A percentile compares a stretch with the other conserved stretches of the same genome.
phyloP scores from a whole-genome alignment of 2,888 invertebrate species.

The Nesidiocoris tenuis region DNA sequence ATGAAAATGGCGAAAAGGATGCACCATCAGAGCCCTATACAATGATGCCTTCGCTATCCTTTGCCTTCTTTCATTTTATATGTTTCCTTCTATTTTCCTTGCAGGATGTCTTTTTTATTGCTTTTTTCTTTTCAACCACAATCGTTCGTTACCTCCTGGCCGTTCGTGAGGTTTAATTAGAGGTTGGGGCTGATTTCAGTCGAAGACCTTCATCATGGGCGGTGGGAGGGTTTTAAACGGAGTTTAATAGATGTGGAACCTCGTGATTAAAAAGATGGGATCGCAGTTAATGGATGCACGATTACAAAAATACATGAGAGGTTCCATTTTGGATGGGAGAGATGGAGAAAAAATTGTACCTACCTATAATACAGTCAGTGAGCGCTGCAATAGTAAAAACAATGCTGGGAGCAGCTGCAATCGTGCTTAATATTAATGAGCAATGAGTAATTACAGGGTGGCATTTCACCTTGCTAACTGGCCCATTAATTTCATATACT shows the following conservation, averaged over 20 bases:
- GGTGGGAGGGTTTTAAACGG: neutral
- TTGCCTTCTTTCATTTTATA: neutral
- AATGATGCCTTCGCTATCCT: neutral
- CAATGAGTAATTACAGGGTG: too few species aligned
- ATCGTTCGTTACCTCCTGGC: too few species aligned
- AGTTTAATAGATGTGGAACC: neutral
- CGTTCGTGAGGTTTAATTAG: neutral
- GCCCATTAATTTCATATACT: too few species aligned
- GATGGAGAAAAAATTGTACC: neutral
- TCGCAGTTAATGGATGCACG: neutral
- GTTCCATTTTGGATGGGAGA: too few species aligned
- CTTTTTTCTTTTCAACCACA: too few species aligned
- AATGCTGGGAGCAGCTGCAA: neutral
- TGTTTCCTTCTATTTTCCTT: neutral
- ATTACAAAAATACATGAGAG: neutral
- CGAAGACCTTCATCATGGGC: neutral
- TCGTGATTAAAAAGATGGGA: neutral
- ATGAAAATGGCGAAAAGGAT: neutral
- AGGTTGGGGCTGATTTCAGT: neutral
- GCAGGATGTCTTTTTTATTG: neutral
- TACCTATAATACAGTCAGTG: neutral
- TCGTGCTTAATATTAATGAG: neutral
- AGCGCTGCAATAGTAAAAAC: neutral
- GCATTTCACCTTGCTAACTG: too few species aligned
- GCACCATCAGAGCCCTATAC: neutral